phyloP scores from a whole-genome alignment of 2,113 vertebrate genomes.

The Otolemur garnettii region DNA sequence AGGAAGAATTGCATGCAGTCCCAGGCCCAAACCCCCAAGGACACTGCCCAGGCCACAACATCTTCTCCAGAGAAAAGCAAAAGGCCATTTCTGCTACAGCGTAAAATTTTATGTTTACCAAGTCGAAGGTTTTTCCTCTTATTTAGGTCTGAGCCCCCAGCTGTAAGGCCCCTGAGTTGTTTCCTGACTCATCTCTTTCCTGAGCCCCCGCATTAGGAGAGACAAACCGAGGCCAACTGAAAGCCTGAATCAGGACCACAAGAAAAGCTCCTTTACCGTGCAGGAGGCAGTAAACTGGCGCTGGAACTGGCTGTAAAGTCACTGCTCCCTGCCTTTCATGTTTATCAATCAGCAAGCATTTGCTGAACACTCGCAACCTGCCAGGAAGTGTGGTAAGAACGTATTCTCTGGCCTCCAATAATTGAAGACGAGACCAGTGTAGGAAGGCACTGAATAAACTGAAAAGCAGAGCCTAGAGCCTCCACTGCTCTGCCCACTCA shows the following conservation, averaged over 20 bases:
- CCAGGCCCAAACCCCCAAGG: background rate
- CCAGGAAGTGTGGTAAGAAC: background rate
- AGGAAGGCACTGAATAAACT: background rate
- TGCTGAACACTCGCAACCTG: background rate
- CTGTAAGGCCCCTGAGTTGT: background rate
- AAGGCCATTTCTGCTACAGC: background rate
- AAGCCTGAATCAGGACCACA: background rate
- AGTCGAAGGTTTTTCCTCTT: background rate
- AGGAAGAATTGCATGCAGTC: background rate
- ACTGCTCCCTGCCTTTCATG: rapidly evolving
- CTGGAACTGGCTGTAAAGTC: rapidly evolving
- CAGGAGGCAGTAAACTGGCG: rapidly evolving
- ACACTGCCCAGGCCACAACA: background rate
- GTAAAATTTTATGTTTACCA: background rate
- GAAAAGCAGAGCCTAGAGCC: background rate
- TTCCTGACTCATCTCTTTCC: background rate
- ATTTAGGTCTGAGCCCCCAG: background rate
- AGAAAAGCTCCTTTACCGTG: background rate
- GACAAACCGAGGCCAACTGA: rapidly evolving
- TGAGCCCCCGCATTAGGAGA: background rate
- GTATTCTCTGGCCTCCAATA: background rate
- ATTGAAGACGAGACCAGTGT: background rate
- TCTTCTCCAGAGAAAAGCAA: background rate
- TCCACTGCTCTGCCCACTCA: rapidly evolving
- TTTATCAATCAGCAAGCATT: background rate